Base-by-base conservation (phyloP, 2,113 vertebrate genomes). In the Hippocampus abdominalis region DNA sequence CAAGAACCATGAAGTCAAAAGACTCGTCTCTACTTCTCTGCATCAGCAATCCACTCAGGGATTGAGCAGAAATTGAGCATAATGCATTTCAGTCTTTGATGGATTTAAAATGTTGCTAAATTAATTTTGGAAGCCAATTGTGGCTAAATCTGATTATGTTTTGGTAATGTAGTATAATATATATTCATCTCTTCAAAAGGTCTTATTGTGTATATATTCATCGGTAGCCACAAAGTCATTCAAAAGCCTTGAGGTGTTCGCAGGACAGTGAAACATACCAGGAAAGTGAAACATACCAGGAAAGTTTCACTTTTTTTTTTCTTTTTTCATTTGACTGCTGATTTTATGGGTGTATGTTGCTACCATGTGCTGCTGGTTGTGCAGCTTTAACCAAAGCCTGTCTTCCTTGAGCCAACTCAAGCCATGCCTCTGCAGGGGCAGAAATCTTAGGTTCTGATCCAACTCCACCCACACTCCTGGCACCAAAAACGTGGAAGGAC, bases 321-420 rank as follows among this genome's bases (percentile, higher is more conserved):
- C 11, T 65, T 61, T 64, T 70, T 36, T 66, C 25, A 15, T 66
- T 61, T 48, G 59, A 66, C 61, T 83, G 72, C 65, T 77, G 62
- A 73, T 86, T 85, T 74, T 77, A 76, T 73, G 71, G 69, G 69
- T 66, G 65, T 69, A 64, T 68, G 78, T 76, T 69, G 39, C 12
- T 70, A 72, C 62, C 74, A 78, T 77, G 75, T 82, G 81, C 70
- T 74, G 73, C 29, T 63, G 72, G 76, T 73, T 69, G 74, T 79
- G 73, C 7, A 64, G 74, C 61, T 74, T 73, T 16, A 68, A 77
- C 80, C 74, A 54, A 62, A 82, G 64, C 25, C 79, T 83, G 82
- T 87, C 25, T 73, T 85, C 68, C 72, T 25, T 0, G 21, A 74
- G 86, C 81, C 79, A 79, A 82, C 69, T 54, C 18, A 69, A 80